Evolutionary conservation across 2,888 invertebrate species (phyloP), one percentile per base, ranked within the genome.

Genomic region (Sylvicola cinctus): DNA sequence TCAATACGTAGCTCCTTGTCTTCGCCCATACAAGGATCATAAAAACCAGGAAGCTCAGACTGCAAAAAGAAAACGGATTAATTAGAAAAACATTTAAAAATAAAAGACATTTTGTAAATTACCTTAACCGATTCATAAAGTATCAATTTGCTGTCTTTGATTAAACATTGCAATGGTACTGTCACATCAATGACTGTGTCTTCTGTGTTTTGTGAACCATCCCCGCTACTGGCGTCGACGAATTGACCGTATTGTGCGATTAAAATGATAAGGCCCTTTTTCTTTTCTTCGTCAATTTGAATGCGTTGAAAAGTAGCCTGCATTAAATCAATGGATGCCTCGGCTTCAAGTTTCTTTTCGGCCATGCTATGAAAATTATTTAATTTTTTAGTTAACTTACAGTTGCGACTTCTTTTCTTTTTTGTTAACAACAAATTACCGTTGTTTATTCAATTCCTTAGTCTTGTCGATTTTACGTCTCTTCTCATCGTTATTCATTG

Each of bases 11-110:
- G 62, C 46, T 72, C 71, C 56, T 96, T 96, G 20, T 84, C 77
- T 46, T 95, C 91, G 1, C 91, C 90, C 34, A 83, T 70, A 43
- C 88, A 87, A 0, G 93, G 90, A 58, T 98, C 96, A 58, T 81
- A 96, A 60, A 96, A 96, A 20, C 96, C 96, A 10, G 95, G 87
- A 41, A 96, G 59, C 51, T 90, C 87, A 52, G 83, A 77, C 93
- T 95, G 60, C 16, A 68, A 67, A 42, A 39, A 45, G 40, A 38
- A 41, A 32, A 42, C 40, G 35, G 39, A 35, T 36, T 20, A 33
- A 31, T 17, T 25, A 29, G 12, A 7, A 33, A 35, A 26, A 27
- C 2, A 30, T 32, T 23, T 23, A 33, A 26, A 15, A 11, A 29
- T 14, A 20, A 23, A 29, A 32, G 14, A 28, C n/a, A 31, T 10